Evolutionary conservation across 1,140 invertebrate genomes (phyloP).

Genomic region (honey bee (Apis mellifera)): Amel_HAv3.1 CM009933.2:5497001-5497500

Average conservation of each 20-base stretch:
- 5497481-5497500: slow-evolving; percentile 37
- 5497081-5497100: background rate
- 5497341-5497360: slow-evolving; percentile 20
- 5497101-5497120: slow-evolving; percentile 23
- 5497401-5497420: slow-evolving; percentile 4
- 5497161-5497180: background rate
- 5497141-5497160: background rate
- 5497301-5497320: slow-evolving; percentile 58
- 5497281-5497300: background rate
- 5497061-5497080: background rate
- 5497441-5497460: slow-evolving; percentile 43
- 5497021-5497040: slow-evolving; percentile 19
- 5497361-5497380: slow-evolving; percentile 21
- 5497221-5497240: slow-evolving; percentile 7
- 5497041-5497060: background rate
- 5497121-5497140: background rate
- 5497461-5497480: slow-evolving; percentile 35
- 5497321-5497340: slow-evolving; percentile 57
- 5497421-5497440: slow-evolving; percentile 42
- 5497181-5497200: slow-evolving; percentile 16
- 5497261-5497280: background rate
- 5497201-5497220: slow-evolving; percentile 11
- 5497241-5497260: background rate
- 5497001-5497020: background rate
- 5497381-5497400: slow-evolving; percentile 2